Evolutionary conservation across 2,888 invertebrate genomes (phyloP), one percentile per base, ranked within the genome.

Genomic region (Barypeithes pellucidus): DNA sequence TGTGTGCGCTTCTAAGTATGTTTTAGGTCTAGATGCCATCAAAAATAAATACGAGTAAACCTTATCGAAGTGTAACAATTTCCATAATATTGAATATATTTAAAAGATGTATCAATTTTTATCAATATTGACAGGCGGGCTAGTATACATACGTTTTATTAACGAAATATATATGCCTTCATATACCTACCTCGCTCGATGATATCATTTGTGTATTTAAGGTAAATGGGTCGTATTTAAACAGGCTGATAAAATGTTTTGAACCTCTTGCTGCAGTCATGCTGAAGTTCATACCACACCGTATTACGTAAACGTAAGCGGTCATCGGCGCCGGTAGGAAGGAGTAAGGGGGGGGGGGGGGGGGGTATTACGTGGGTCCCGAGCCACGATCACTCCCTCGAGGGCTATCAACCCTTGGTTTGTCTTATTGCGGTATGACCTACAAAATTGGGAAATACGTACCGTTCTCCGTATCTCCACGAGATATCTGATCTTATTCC

Each of bases 171-270:
- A 61, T 45, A 43, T 61, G 45, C 61, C 45, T 45, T 45, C 29
- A 45, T 61, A 45, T 59, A 52, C 7, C 7, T 29, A 60, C 39
- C n/a, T 41, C 24, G 41, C 43, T 41, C 39, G 41, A 67, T 60
- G 67, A 67, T 72, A 72, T 67, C 67, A 66, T 50, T 52, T 72
- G 68, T 68, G 63, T 67, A 62, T 45, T 61, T 45, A 59, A 63
- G 39, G 60, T 73, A 73, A 73, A 67, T 73, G 68, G 73, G 73
- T 73, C 67, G 72, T 73, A 73, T 73, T 73, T 73, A 47, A 67
- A 41, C 61, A 54, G 39, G 41, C 67, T 73, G 73, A 73, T 73
- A 73, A 73, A 16, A 14, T 39, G 45, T 67, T 73, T 47, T 41
- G 57, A 57, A 33, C 54, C n/a, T 57, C 33, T 57, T 33, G 54